Evolutionary conservation across 2,113 vertebrate genomes (phyloP).

Genomic region (Taxidea taxus): DNA sequence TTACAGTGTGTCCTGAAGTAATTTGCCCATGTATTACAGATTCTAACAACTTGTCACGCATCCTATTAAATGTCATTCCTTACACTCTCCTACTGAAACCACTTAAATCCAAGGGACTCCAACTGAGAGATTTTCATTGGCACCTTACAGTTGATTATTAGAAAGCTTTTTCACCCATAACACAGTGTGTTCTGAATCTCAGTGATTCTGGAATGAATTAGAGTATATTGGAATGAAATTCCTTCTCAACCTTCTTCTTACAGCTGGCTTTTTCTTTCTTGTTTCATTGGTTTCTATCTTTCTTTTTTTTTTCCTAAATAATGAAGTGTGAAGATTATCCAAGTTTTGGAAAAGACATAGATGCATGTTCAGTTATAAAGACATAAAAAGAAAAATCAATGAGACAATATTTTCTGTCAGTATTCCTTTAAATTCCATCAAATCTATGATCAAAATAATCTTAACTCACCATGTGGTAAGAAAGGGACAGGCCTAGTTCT

Average conservation of each 20-base stretch:
- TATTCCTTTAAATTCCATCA: background rate
- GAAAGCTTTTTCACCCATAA: background rate
- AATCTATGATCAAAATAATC: background rate
- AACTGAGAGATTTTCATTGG: background rate
- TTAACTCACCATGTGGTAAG: background rate
- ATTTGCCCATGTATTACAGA: background rate
- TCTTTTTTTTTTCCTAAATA: background rate
- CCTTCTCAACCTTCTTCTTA: background rate
- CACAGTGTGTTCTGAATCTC: background rate
- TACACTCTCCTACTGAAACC: background rate
- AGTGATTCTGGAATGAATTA: slow-evolving; percentile 1
- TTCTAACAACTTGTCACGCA: background rate
- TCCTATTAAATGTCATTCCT: background rate
- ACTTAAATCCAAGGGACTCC: background rate
- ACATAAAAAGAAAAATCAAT: background rate
- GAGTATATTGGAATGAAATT: background rate
- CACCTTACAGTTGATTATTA: background rate
- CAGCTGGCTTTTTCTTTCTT: background rate
- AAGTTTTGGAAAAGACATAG: background rate
- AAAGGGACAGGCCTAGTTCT: background rate
- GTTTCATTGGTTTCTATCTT: background rate
- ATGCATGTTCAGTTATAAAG: background rate
- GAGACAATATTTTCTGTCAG: background rate
- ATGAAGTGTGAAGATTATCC: background rate
- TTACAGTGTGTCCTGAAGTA: background rate